Evolutionary conservation across 2,113 vertebrate genomes (phyloP), one percentile per base, ranked within the genome.

Genomic region (Dromas ardeola): DNA sequence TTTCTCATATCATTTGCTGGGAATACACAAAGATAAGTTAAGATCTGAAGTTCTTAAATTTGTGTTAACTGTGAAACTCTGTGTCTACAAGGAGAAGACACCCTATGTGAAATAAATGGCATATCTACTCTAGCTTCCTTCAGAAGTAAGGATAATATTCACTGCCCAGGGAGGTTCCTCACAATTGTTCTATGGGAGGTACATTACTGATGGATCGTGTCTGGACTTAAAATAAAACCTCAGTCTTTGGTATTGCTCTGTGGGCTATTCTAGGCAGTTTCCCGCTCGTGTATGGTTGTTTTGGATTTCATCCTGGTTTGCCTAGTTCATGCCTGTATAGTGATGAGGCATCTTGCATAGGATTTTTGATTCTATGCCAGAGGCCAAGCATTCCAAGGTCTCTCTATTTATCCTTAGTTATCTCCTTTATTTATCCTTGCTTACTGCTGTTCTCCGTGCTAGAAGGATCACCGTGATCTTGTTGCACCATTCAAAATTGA

Each of bases 351-450:
- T 93, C 85, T 76, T 76, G 40, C 56, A 85, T 85, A 91, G 87
- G 59, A 91, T 91, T 95, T 93, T 96, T 97, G 89, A 61, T 82
- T 89, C 56, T 17, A 4, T 87, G 94, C 89, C 96, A 95, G 94
- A 91, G 87, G 84, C 93, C 91, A 91, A 72, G 56, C 76, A 94
- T 95, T 96, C 88, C 94, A 92, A 66, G 21, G 65, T 92, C 45
- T 90, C 70, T 86, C 78, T 94, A 87, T 96, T 92, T 97, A 74
- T 91, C 42, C 16, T 86, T 74, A 34, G 34, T 66, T 42, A 66
- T 86, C 92, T 66, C 40, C 55, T 86, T 81, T 94, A 84, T 96
- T 92, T 97, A 74, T 89, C 36, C 19, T 92, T 92, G 43, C 66
- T 91, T 95, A 77, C 72, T 89, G 22, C 30, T 79, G 62, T 84